Base-by-base conservation (phyloP, 2,888 invertebrate genomes). In the Cyclophora punctaria region DNA sequence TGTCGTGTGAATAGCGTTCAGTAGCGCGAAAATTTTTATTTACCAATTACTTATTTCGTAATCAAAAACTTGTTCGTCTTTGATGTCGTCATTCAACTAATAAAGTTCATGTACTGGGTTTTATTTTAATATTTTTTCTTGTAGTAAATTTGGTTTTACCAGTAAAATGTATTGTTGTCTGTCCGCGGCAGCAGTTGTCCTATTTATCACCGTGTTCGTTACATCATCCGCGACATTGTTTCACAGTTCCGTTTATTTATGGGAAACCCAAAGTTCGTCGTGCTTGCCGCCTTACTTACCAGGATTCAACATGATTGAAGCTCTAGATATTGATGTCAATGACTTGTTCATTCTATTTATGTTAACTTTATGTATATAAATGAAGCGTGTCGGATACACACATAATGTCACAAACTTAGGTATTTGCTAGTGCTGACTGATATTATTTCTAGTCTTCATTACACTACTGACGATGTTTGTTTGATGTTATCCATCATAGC, bases 11-110 rank as follows among this genome's bases (percentile, higher is more conserved):
- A 68, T 67, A 74, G 69, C 67, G 66, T 66, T 62, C 63, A 69
- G 58, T 63, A 68, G 63, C 65, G 78, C 73, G 72, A 77, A 76
- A 73, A 67, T 66, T 67, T 68, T 69, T 74, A 70, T 77, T 75
- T 73, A 75, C 70, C 66, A 69, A 71, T 72, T 71, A 44, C 44
- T 33, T 20, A 74, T 80, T 78, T 78, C 71, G 69, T 73, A 78
- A 79, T 68, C 57, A 56, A 52, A 69, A 73, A 73, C 73, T 70
- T 66, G 74, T 70, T 69, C 65, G 63, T 60, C 63, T 61, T 63
- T 51, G 56, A 67, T 72, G 64, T 73, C 67, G 66, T 70, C 70
- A 71, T 57, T 60, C 58, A 67, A 58, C 57, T 65, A 58, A 55
- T 62, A 56, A 46, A 40, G 52, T 46, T 51, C 44, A 42, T 44